Conservation (phyloP, 2,113 vertebrate species). For the Microtus richardsoni region DNA sequence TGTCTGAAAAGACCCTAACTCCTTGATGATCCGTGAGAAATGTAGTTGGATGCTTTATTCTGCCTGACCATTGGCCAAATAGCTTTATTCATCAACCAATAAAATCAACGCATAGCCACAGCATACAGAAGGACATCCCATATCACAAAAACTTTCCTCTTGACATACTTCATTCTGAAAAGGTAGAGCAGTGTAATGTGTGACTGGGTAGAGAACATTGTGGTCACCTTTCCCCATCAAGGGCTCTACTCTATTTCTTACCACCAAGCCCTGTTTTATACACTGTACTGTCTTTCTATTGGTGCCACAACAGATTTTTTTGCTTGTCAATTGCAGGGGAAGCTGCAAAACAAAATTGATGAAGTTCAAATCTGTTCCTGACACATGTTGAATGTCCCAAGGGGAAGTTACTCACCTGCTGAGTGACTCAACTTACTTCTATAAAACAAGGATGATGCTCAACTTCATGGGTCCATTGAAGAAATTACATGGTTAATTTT, state of each 20-base stretch:
- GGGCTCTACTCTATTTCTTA: not conserved
- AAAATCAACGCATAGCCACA: too few species aligned
- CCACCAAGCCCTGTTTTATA: not conserved
- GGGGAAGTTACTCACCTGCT: not conserved
- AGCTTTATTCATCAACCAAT: too few species aligned
- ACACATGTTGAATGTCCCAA: not conserved
- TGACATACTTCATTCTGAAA: slow-evolving; percentile 13
- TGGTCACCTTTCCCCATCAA: not conserved
- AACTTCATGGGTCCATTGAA: not conserved
- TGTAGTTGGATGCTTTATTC: too few species aligned
- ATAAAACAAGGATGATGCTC: not conserved
- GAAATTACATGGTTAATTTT: not conserved
- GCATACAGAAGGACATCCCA: too few species aligned
- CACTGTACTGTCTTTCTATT: not conserved
- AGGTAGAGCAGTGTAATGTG: not conserved
- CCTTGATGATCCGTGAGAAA: not conserved
- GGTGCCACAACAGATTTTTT: not conserved
- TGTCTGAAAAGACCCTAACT: not conserved
- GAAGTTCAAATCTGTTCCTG: not conserved
- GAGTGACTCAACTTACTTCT: not conserved
- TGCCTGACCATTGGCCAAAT: too few species aligned
- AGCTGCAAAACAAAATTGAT: not conserved
- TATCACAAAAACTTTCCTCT: not conserved
- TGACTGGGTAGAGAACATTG: not conserved
- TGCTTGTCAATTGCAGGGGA: not conserved